Evolutionary conservation across 2,113 vertebrate genomes (phyloP).

Genomic region (human): DNA sequence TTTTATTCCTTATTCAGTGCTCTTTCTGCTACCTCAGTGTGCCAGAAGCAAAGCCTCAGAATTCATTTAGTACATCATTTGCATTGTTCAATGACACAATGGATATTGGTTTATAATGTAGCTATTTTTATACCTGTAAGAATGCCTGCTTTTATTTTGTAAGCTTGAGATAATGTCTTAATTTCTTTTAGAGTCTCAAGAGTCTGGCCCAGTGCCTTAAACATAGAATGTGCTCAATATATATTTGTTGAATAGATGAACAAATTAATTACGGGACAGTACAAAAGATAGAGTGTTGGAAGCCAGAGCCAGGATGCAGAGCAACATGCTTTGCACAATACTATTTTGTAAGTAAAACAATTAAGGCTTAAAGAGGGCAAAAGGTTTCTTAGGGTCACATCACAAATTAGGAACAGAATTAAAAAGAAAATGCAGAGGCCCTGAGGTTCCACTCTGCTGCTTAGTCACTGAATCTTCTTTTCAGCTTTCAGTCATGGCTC

Average conservation of each 20-base stretch:
- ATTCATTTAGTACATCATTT: not conserved
- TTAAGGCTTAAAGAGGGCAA: conserved; percentile 68
- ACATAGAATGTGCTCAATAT: conserved; percentile 15
- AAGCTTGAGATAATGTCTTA: conserved; percentile 46
- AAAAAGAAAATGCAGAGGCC: conserved; percentile 64
- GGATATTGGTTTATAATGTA: not conserved
- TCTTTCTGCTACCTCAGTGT: not conserved
- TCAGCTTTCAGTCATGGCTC: conserved; percentile 74
- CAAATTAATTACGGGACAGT: conserved; percentile 62
- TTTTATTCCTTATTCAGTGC: not conserved
- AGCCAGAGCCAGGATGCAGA: conserved; percentile 30
- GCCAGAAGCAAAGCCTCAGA: not conserved
- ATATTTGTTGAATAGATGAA: conserved; percentile 62
- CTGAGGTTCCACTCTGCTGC: conserved; percentile 73
- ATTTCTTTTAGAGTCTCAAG: conserved; percentile 31
- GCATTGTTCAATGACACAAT: not conserved
- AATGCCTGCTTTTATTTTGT: not conserved
- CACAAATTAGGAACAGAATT: conserved; percentile 76
- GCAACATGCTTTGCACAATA: conserved; percentile 49
- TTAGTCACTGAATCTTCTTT: conserved; percentile 66
- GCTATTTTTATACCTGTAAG: not conserved
- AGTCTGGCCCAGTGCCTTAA: not conserved
- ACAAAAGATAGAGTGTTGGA: conserved; percentile 59
- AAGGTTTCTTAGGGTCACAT: conserved; percentile 75
- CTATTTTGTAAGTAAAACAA: conserved; percentile 78